A percentile compares a stretch with the other conserved stretches of the same genome.
Evolutionary conservation across 2,888 invertebrate genomes (phyloP).

Genomic region (Apoderus coryli): DNA sequence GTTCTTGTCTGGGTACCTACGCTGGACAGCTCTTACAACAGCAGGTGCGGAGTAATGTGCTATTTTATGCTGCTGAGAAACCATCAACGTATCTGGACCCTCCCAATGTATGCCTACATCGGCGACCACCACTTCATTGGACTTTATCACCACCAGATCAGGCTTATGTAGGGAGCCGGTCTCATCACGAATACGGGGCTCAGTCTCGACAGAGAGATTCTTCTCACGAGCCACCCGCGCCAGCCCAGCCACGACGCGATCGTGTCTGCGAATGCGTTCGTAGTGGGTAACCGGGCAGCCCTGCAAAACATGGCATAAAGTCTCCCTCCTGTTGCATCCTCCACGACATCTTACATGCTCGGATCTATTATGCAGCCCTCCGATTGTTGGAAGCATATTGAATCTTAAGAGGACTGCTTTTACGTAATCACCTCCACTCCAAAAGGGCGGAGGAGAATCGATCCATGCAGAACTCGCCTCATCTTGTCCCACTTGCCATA

Average conservation of each 20-base stretch:
- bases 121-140: neutral
- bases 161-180: constrained; percentile 6
- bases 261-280: constrained; percentile 8
- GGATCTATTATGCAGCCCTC: constrained; percentile 10
- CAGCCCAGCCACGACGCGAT: neutral
- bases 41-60: constrained; percentile 2
- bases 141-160: constrained; percentile 4
- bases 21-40: neutral
- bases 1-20: neutral
- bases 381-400: constrained; percentile 12
- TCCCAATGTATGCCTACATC: constrained; percentile 7
- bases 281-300: constrained; percentile 12
- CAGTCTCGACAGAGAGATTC: constrained; percentile 3
- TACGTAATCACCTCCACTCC: constrained; percentile 12
- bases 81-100: neutral
- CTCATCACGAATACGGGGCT: constrained; percentile 3
- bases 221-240: neutral
- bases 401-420: constrained; percentile 12
- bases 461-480: constrained; percentile 8
- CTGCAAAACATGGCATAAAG: constrained; percentile 13
- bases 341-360: neutral
- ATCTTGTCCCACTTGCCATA: too few species aligned
- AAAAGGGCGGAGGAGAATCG: constrained; percentile 4
- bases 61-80: constrained; percentile 1
- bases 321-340: constrained; percentile 8